Percentiles rank a stretch among this genome's conserved stretches.
phyloP scores from a whole-genome alignment of 1,140 invertebrate species.

The Tribolium madens region DNA sequence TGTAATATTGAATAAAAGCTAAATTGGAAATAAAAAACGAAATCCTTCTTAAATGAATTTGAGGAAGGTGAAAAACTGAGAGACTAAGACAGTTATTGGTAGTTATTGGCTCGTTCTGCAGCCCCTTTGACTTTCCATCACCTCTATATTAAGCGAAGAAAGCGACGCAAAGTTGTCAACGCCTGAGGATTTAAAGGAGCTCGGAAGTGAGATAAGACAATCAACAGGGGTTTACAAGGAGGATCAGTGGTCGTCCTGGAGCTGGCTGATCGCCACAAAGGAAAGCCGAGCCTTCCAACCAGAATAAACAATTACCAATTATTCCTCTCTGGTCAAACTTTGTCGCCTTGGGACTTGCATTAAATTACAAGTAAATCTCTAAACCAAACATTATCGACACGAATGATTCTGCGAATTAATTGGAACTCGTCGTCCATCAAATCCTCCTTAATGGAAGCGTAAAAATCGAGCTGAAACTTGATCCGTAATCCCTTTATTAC shows the following conservation, averaged over 20 bases:
- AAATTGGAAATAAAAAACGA: neutral
- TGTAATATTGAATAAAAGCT: no score
- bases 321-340: constrained; percentile 44
- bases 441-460: constrained; percentile 11
- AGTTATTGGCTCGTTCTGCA: neutral
- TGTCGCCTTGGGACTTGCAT: constrained; percentile 34
- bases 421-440: constrained; percentile 23
- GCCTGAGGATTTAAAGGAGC: constrained; percentile 44
- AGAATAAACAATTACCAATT: constrained; percentile 58
- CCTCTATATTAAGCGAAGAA: constrained; percentile 18
- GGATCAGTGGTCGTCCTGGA: constrained; percentile 48
- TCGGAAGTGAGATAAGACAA: constrained; percentile 53
- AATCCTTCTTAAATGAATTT: neutral
- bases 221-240: constrained; percentile 50
- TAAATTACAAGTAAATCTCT: constrained; percentile 45
- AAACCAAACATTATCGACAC: constrained; percentile 29
- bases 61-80: neutral
- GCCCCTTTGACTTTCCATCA: constrained; percentile 6
- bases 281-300: constrained; percentile 40
- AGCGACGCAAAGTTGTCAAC: constrained; percentile 31
- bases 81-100: neutral
- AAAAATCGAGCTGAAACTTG: constrained; percentile 12
- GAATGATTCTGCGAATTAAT: constrained; percentile 21
- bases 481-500: constrained; percentile 32
- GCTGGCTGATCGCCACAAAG: constrained; percentile 49